Evolutionary conservation across 2,797 vertebrate genomes (phyloP).

Genomic region (Chelonia mydas): DNA sequence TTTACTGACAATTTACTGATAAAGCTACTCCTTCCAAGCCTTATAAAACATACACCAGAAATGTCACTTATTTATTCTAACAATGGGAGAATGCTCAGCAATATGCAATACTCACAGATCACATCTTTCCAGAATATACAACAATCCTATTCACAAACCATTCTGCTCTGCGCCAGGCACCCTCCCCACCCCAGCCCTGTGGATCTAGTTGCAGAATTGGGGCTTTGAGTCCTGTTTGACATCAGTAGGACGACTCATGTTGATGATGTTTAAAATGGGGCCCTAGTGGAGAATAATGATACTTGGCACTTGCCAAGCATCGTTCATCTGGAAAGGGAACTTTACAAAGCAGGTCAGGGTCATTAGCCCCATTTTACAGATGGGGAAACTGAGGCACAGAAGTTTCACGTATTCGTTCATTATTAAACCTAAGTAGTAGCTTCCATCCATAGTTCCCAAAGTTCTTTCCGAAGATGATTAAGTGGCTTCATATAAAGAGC

Average conservation of each 20-base stretch:
- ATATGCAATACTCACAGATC: background rate
- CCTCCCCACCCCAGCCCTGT: accelerated
- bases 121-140: background rate
- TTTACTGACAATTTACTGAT: background rate
- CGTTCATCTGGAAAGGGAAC: background rate
- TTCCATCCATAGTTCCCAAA: background rate
- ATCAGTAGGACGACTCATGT: background rate
- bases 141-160: too few species aligned
- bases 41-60: background rate
- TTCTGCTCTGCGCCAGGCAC: background rate
- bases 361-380: background rate
- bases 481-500: background rate
- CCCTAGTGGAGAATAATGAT: background rate
- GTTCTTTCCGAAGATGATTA: background rate
- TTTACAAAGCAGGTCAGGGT: background rate
- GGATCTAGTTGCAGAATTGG: background rate
- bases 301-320: background rate
- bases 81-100: background rate
- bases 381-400: background rate
- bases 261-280: background rate
- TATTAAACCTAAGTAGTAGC: background rate
- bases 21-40: background rate
- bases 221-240: background rate
- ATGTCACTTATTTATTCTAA: background rate
- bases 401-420: too few species aligned